Conservation (phyloP, 2,888 invertebrate species). For the Noctua fimbriata region DNA sequence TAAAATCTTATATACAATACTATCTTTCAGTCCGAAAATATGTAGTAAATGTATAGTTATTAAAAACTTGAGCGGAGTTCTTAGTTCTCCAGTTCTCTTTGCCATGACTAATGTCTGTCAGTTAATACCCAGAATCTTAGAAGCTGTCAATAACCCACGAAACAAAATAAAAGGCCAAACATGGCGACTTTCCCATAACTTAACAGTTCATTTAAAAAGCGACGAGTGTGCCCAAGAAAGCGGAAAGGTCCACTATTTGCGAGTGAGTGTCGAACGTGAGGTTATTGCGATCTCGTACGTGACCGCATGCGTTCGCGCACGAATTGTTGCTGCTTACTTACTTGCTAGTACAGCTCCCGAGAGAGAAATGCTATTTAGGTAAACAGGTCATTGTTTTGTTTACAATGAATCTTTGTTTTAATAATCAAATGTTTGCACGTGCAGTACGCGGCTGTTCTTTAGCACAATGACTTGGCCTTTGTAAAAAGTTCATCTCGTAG, state of each 20-base stretch:
- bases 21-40: background rate
- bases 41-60: too few relatives aligned
- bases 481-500: background rate
- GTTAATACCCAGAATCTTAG: background rate
- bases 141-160: background rate
- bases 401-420: slow-evolving; percentile 33
- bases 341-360: slow-evolving; percentile 48
- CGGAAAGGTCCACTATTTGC: slow-evolving; percentile 75
- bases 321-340: slow-evolving; percentile 43
- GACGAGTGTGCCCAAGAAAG: slow-evolving; percentile 74
- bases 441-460: background rate
- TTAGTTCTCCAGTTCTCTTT: background rate
- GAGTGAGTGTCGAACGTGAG: slow-evolving; percentile 77
- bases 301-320: slow-evolving; percentile 63
- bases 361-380: slow-evolving; percentile 71
- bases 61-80: background rate
- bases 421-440: background rate
- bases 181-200: slow-evolving; percentile 34
- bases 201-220: slow-evolving; percentile 61
- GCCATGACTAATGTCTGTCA: background rate
- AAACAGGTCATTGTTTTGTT: slow-evolving; percentile 65
- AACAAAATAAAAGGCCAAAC: slow-evolving; percentile 17
- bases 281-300: slow-evolving; percentile 73
- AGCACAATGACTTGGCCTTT: background rate
- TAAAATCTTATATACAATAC: too few relatives aligned